Evolutionary conservation across 2,888 invertebrate genomes (phyloP).

Genomic region (Aplocera efformata): DNA sequence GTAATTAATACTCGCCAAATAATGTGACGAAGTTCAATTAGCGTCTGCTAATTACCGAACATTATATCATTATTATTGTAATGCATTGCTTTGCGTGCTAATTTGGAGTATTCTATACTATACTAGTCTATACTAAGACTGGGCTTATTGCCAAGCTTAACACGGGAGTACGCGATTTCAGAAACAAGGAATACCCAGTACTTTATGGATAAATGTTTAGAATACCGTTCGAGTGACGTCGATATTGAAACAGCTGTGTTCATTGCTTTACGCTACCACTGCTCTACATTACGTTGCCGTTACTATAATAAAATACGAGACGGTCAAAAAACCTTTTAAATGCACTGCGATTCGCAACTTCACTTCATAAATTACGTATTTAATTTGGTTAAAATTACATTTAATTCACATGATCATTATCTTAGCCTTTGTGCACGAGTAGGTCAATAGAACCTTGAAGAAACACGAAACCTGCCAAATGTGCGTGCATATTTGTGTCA

Average conservation of each 20-base stretch:
- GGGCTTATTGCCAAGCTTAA: constrained; percentile 32
- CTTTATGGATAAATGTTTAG: background rate
- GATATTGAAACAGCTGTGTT: constrained; percentile 11
- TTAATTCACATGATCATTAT: constrained; percentile 30
- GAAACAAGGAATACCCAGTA: constrained; percentile 1
- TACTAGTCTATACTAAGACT: constrained; percentile 26
- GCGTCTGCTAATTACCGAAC: constrained; percentile 20
- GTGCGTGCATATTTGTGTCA: constrained; percentile 18
- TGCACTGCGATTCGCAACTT: background rate
- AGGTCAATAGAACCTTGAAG: constrained; percentile 34
- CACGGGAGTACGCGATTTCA: constrained; percentile 19
- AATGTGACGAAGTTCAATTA: too few species aligned
- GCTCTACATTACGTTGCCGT: constrained; percentile 8
- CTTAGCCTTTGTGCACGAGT: constrained; percentile 29
- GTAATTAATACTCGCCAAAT: too few species aligned
- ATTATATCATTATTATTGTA: constrained; percentile 22
- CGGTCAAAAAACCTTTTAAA: constrained; percentile 3
- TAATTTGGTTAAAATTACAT: constrained; percentile 8
- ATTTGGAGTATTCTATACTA: constrained; percentile 22
- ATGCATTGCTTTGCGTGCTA: constrained; percentile 22
- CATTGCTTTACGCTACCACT: constrained; percentile 8
- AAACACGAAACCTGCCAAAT: constrained; percentile 29
- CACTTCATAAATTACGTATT: constrained; percentile 3
- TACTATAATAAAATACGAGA: constrained; percentile 1
- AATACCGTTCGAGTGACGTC: constrained; percentile 7